Evolutionary conservation across 1,140 invertebrate genomes (phyloP).

Genomic region (Helicorthomorpha holstii): DNA sequence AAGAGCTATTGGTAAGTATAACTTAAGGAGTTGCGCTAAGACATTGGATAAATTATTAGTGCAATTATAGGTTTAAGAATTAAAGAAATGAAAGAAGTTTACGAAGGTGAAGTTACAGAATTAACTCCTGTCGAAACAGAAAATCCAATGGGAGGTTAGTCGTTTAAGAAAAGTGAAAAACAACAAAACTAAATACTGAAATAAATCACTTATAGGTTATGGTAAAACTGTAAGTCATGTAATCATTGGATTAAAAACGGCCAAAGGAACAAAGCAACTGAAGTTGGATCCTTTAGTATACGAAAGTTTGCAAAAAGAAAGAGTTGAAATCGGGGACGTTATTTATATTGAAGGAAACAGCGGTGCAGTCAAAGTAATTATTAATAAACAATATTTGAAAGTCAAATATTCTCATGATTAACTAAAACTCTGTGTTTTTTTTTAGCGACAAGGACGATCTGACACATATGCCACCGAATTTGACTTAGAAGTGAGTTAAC

Average conservation of each 20-base stretch:
- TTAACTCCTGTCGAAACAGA: slow-evolving; percentile 93
- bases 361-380: slow-evolving; percentile 66
- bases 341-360: slow-evolving; percentile 99
- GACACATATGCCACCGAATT: slow-evolving; percentile 98
- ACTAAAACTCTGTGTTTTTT: slow-evolving; percentile 8
- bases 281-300: slow-evolving; percentile 97
- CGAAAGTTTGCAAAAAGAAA: slow-evolving; percentile 94
- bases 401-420: no score
- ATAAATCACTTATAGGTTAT: slow-evolving; percentile 70
- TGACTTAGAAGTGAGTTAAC: slow-evolving; percentile 60
- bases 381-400: no score
- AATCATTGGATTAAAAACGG: slow-evolving; percentile 89
- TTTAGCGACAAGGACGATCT: slow-evolving; percentile 80
- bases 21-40: no score
- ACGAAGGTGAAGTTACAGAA: slow-evolving; percentile 99
- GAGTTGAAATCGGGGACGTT: slow-evolving; percentile 90
- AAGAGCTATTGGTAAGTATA: slow-evolving; percentile 70
- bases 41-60: no score
- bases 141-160: slow-evolving; percentile 75
- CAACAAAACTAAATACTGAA: no score
- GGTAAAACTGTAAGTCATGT: slow-evolving; percentile 97
- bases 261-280: slow-evolving; percentile 94
- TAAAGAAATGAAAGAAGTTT: slow-evolving; percentile 95
- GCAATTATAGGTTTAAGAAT: slow-evolving; percentile 36
- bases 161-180: no score